Conservation (phyloP, 2,888 invertebrate genomes). For the Apeira syringaria region DNA sequence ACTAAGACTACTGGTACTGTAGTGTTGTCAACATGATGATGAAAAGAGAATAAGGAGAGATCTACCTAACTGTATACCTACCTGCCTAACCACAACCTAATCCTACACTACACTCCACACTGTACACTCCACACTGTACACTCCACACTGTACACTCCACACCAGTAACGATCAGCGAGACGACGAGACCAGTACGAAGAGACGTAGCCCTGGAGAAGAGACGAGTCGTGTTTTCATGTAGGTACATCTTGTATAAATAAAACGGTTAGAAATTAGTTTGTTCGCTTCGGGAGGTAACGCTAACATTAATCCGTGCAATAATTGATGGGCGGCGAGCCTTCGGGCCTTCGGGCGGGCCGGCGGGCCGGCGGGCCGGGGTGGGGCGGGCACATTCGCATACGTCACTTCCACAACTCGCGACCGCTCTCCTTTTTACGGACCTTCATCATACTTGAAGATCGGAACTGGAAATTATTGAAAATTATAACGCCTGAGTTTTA, state of each 20-base stretch:
- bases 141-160: too few species aligned
- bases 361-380: too few species aligned
- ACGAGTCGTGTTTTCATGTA: slow-evolving; percentile 31
- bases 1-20: too few species aligned
- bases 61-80: too few species aligned
- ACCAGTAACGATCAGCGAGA: too few species aligned
- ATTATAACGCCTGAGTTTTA: slow-evolving; percentile 33
- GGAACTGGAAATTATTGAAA: slow-evolving; percentile 26
- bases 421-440: slow-evolving; percentile 32
- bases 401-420: slow-evolving; percentile 45
- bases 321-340: slow-evolving; percentile 41
- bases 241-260: slow-evolving; percentile 26
- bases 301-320: slow-evolving; percentile 49
- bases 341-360: slow-evolving; percentile 9
- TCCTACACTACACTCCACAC: too few species aligned
- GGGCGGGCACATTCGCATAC: slow-evolving; percentile 36
- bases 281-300: slow-evolving; percentile 35
- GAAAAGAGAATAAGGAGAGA: too few species aligned
- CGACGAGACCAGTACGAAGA: too few species aligned
- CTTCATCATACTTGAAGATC: slow-evolving; percentile 22
- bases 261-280: slow-evolving; percentile 33
- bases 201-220: too few species aligned
- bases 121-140: too few species aligned
- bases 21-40: too few species aligned
- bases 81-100: too few species aligned